Evolutionary conservation across 64 coral and sea anemone genomes (phyloP), one percentile per base, ranked within the genome.

Genomic region (Anthopleura sola): DNA sequence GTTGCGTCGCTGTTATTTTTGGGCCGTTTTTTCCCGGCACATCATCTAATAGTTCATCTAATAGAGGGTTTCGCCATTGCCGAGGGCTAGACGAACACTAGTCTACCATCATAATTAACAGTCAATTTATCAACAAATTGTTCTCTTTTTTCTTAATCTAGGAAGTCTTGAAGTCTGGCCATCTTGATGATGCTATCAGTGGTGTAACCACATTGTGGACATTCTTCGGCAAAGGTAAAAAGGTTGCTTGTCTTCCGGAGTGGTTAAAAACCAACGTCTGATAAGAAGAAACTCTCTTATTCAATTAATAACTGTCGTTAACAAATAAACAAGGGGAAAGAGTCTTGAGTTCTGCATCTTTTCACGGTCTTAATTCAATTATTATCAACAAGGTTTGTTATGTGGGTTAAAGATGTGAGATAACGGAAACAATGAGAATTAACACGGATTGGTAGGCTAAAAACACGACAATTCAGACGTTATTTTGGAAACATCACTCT

Each of bases 301-400:
- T 71, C 66, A 71, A 71, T 71, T 71, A 71, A 71, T 71, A 71
- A 71, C 24, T 71, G 66, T 71, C 66, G 28, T 71, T 71, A 71
- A 71, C 66, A 34, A 71, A 71, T 71, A 71, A 71, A 71, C 66
- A 71, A 20, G 66, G 14, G 29, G 66, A 9, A 62, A 71, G 16
- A 32, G n/a, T 34, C 31, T 71, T 32, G 26, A 32, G 66, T 71
- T 32, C 66, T 71, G 66, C 28, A 17, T 71, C 0, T 71, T 15
- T 71, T 71, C 66, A 71, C 10, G 28, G 66, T 7, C 14, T 15
- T 71, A 71, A 71, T 71, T 71, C 66, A 71, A 71, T 71, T 71
- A 71, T 71, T 71, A 71, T 71, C 66, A 71, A 71, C 66, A 71
- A 13, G 66, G 26, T 32, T 71, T 71, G 66, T 71, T 71, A 15